phyloP scores from a whole-genome alignment of 2,888 invertebrate species.

The Zhuqinia jingwanae region DNA sequence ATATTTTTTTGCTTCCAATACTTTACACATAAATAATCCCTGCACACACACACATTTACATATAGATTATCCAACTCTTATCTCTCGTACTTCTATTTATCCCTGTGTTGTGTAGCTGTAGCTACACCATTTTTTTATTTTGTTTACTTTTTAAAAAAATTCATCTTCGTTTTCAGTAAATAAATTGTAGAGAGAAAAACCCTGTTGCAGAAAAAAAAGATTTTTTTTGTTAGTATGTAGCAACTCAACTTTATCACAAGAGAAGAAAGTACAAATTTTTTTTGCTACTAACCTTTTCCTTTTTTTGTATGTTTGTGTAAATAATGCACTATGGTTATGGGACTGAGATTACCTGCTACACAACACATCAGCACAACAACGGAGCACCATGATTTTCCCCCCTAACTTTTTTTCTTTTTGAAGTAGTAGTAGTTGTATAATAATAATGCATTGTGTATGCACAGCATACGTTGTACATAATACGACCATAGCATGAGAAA shows the following conservation, averaged over 20 bases:
- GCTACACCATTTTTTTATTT: no score
- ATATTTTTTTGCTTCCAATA: neutral
- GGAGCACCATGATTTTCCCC: neutral
- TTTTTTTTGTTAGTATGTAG: neutral
- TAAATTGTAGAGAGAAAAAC: neutral
- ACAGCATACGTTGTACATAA: no score
- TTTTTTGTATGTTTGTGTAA: no score
- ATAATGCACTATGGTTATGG: slow-evolving; percentile 17
- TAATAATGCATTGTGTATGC: no score
- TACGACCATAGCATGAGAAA: no score
- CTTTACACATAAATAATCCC: slow-evolving; percentile 6
- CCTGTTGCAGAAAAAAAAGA: neutral
- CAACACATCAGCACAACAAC: no score
- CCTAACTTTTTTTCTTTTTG: neutral
- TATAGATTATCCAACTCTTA: slow-evolving; percentile 38
- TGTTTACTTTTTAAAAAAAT: no score
- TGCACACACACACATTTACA: slow-evolving; percentile 38
- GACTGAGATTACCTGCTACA: slow-evolving; percentile 17
- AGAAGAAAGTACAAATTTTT: no score
- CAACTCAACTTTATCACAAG: no score
- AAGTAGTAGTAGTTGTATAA: no score
- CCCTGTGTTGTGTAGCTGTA: neutral
- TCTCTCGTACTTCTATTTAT: slow-evolving; percentile 2
- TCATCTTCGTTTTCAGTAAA: neutral
- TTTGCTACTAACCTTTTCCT: no score